Percentiles rank a stretch among this genome's conserved stretches.
phyloP scores from a whole-genome alignment of 2,888 invertebrate genomes.

The Xylota segnis region DNA sequence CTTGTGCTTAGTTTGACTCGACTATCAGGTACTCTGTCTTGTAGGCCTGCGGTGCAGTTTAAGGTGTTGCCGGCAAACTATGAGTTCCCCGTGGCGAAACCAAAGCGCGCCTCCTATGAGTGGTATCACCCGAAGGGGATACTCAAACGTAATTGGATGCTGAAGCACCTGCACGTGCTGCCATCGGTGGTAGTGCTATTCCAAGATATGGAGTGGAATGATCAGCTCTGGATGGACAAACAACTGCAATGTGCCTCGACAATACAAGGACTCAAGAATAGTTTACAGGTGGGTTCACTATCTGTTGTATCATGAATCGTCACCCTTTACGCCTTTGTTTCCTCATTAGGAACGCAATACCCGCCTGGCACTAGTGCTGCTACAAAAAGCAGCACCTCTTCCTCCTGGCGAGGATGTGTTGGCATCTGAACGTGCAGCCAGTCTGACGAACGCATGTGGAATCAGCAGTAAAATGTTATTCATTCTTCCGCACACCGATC shows the following conservation, averaged over 20 bases:
- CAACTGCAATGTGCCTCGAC: constrained; percentile 96
- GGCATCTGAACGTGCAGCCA: constrained; percentile 95
- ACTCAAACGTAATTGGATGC: constrained; percentile 97
- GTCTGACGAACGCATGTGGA: constrained; percentile 95
- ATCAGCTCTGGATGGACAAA: constrained; percentile 96
- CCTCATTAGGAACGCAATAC: constrained; percentile 85
- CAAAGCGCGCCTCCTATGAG: constrained; percentile 95
- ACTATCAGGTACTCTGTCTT: constrained; percentile 23
- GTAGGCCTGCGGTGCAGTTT: constrained; percentile 92
- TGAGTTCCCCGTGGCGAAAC: constrained; percentile 94
- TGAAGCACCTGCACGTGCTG: constrained; percentile 94
- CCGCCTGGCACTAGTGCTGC: constrained; percentile 93
- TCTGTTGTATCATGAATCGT: neutral
- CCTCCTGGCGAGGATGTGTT: constrained; percentile 93
- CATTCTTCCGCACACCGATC: constrained; percentile 95
- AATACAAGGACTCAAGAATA: constrained; percentile 91
- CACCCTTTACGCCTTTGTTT: neutral
- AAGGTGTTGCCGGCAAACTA: constrained; percentile 92
- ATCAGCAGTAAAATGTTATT: constrained; percentile 96
- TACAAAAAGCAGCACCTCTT: constrained; percentile 93
- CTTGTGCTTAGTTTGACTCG: neutral
- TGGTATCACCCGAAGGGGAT: constrained; percentile 98
- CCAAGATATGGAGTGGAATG: constrained; percentile 99
- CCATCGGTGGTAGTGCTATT: constrained; percentile 98
- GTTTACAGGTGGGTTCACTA: constrained; percentile 79